A percentile compares a stretch with the other conserved stretches of the same genome.
Conservation (phyloP, 2,888 invertebrate species). For the Mellilla xanthometata region DNA sequence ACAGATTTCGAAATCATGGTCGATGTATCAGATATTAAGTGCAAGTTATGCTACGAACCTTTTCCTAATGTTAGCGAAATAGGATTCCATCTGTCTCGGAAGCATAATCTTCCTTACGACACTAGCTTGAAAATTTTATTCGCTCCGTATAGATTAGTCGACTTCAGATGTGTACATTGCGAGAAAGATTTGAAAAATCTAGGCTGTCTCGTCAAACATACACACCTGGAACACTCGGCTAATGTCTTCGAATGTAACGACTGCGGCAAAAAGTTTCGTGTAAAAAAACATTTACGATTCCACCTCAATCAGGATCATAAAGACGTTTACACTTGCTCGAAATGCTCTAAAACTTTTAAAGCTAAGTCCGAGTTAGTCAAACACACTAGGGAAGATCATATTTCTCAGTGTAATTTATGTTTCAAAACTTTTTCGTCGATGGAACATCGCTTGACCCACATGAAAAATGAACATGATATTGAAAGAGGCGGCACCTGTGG, state of each 20-base stretch:
- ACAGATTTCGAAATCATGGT: slow-evolving; percentile 62
- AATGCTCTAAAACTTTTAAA: slow-evolving; percentile 47
- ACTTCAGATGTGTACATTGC: slow-evolving; percentile 59
- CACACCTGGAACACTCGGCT: slow-evolving; percentile 49
- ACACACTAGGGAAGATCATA: slow-evolving; percentile 54
- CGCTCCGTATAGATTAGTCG: slow-evolving; percentile 49
- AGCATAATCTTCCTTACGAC: slow-evolving; percentile 53
- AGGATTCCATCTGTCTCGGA: slow-evolving; percentile 44
- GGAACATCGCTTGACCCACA: slow-evolving; percentile 52
- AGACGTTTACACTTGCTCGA: slow-evolving; percentile 47
- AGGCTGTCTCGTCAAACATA: slow-evolving; percentile 54
- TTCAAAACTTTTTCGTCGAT: slow-evolving; percentile 53
- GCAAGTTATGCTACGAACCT: slow-evolving; percentile 48
- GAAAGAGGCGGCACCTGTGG: slow-evolving; percentile 49
- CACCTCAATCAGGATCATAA: slow-evolving; percentile 54
- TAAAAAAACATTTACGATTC: slow-evolving; percentile 52
- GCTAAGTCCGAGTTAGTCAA: slow-evolving; percentile 43
- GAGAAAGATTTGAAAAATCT: slow-evolving; percentile 48
- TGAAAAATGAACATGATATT: slow-evolving; percentile 53
- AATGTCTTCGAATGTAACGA: slow-evolving; percentile 5
- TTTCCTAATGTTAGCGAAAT: slow-evolving; percentile 32
- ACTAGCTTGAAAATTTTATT: slow-evolving; percentile 46
- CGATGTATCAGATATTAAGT: slow-evolving; percentile 59
- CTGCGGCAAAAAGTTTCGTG: slow-evolving; percentile 49
- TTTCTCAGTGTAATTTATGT: slow-evolving; percentile 61